Evolutionary conservation across 2,797 vertebrate genomes (phyloP), one percentile per base, ranked within the genome.

Genomic region (Poecilia velifera): DNA sequence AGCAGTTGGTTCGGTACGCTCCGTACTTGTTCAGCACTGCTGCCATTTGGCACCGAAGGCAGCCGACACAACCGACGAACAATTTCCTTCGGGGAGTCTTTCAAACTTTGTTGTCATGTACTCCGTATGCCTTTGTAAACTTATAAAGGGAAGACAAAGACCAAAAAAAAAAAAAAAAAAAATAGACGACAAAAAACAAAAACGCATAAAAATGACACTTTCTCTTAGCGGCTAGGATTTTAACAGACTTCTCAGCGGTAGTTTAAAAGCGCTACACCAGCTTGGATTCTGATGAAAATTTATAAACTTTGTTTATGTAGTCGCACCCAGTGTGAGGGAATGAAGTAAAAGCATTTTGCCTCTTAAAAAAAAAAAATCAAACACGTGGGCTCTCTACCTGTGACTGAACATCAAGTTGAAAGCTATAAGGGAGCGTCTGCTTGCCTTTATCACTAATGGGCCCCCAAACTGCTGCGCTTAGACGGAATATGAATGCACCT

Each of bases 371-470:
- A 51, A 51, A 51, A 64, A 76, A 64, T 86, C 88, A 93, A 93
- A 92, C 89, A 82, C 72, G 86, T 86, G 73, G 86, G 88, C 89
- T 92, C 91, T 91, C 81, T 78, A 90, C 85, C 89, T 89, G 90
- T 64, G 71, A 91, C 41, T 83, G 84, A 94, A 90, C 90, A 92
- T 91, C 86, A 88, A 89, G 82, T 88, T 86, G 89, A 93, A 90
- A 91, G 89, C 89, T 90, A 91, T 89, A 88, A 91, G 91, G 88
- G 84, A 91, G 86, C 85, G 90, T 83, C 84, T 73, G 82, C 88
- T 90, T 82, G 90, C 90, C 93, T 95, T 94, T 92, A 94, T 91
- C 93, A 79, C 93, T 96, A 95, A 95, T 95, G 93, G 93, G 88
- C 90, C 93, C 92, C 94, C 72, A 95, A 95, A 94, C 93, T 92